A percentile compares a stretch with the other conserved stretches of the same genome.
Conservation (phyloP, 2,888 invertebrate species). For the Cynaeus angustus region DNA sequence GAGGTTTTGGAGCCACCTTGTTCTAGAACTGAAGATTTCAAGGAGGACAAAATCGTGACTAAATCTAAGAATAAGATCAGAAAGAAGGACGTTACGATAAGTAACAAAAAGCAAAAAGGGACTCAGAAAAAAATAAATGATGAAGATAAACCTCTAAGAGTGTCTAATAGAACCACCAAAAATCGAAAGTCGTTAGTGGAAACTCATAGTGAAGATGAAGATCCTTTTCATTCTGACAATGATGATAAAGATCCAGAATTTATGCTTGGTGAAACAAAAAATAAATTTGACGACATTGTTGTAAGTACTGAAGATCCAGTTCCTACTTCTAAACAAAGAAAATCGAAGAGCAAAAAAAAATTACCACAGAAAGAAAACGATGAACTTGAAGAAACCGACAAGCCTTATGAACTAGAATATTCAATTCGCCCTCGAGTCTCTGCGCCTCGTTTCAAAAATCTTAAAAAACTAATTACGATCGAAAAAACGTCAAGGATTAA, state of each 20-base stretch:
- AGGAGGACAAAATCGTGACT: too few species aligned
- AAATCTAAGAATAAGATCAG: neutral
- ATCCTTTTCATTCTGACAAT: conserved; percentile 62
- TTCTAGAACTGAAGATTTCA: too few species aligned
- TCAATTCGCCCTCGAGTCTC: conserved; percentile 67
- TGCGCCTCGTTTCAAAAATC: conserved; percentile 63
- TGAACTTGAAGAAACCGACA: conserved; percentile 55
- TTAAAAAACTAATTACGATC: conserved; percentile 52
- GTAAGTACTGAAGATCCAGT: conserved; percentile 15
- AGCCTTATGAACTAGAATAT: conserved; percentile 68
- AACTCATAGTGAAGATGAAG: conserved; percentile 60
- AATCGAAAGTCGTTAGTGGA: conserved; percentile 55
- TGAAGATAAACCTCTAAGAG: neutral
- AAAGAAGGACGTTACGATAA: neutral
- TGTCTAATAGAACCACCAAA: conserved; percentile 53
- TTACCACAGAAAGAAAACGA: conserved; percentile 42
- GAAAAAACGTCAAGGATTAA: conserved; percentile 9
- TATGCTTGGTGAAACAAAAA: conserved; percentile 39
- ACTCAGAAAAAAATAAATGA: too few species aligned
- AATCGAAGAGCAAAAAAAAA: conserved; percentile 25
- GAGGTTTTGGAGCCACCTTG: too few species aligned
- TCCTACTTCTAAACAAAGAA: conserved; percentile 41
- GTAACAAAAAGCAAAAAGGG: neutral
- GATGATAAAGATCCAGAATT: conserved; percentile 64
- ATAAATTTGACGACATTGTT: conserved; percentile 25